Percentiles rank a stretch among this genome's conserved stretches.
phyloP scores from a whole-genome alignment of 2,113 vertebrate genomes.

The Grus americana region DNA sequence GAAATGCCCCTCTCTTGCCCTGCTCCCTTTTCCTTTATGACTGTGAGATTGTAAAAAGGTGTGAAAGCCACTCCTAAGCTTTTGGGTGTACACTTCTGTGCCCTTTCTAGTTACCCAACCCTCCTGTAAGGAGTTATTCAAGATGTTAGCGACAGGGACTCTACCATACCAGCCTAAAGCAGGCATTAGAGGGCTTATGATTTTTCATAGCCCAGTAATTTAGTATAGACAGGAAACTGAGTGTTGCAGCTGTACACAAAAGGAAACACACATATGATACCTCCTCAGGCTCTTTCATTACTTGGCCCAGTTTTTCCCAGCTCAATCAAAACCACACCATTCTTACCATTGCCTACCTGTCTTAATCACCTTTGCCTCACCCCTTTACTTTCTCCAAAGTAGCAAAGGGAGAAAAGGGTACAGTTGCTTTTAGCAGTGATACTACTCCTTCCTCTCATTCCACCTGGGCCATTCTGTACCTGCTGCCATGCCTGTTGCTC shows the following conservation, averaged over 20 bases:
- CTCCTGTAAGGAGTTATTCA: neutral
- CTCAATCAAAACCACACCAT: neutral
- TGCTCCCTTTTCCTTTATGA: neutral
- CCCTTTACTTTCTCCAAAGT: neutral
- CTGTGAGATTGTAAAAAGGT: neutral
- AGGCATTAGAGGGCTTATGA: neutral
- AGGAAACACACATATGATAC: neutral
- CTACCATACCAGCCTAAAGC: neutral
- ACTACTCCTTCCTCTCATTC: neutral
- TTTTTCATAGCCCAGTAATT: neutral
- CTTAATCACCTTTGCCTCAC: neutral
- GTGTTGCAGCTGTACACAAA: neutral
- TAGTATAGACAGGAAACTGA: neutral
- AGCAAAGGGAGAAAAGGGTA: neutral
- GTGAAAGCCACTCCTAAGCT: neutral
- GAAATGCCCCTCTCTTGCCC: neutral
- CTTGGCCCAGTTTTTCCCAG: neutral
- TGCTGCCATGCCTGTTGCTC: neutral
- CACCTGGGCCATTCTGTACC: neutral
- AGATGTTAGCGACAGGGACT: neutral
- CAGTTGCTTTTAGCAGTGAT: neutral
- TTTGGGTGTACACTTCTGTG: neutral
- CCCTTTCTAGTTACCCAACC: neutral
- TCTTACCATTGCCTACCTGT: neutral
- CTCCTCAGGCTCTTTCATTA: neutral